Evolutionary conservation across 2,797 vertebrate genomes (phyloP), one percentile per base, ranked within the genome.

Genomic region (Trachurus trachurus): DNA sequence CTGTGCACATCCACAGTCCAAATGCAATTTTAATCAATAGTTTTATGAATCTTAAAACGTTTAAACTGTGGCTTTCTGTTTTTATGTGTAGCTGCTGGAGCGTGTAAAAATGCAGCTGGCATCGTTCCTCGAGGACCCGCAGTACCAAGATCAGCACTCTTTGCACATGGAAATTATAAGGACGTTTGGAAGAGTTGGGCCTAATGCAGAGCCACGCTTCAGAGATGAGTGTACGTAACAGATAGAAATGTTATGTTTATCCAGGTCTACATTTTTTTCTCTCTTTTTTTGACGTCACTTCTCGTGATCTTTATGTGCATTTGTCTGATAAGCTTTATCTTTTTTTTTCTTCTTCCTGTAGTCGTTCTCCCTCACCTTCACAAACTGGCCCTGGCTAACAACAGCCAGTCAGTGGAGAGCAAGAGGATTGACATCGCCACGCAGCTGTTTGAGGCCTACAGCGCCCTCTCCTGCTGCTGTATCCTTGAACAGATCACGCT

Each of bases 381-480:
- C 94, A 99, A 98, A 88, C 95, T 99, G 83, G 97, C 98, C 19
- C 93, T 97, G 90, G 96, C 93, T 76, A 99, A 99, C 94, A 99
- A 99, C 94, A 96, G 97, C 88, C 98, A 99, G 83, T 87, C 95
- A 10, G 94, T 94, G 87, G 98, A 99, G 86, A 96, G 87, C 71
- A 99, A 99, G 93, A 95, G 97, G 89, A 95, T 98, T 81, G 98
- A 99, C 87, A 96, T 99, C 1, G 98, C 98, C 26, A 98, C 96
- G 9, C 97, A 99, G 92, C 95, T 99, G 81, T 99, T 99, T 76
- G 98, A 99, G 92, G 97, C 98, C 88, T 99, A 99, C 94, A 99
- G 98, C 70, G 98, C 98, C 73, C 97, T 99, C 77, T 99, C 98
- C 93, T 99, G 98, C 93, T 99, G 98, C 87, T 99, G 98, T 99